Evolutionary conservation across 2,888 invertebrate species (phyloP).

Genomic region (Flexamia atlantica): DNA sequence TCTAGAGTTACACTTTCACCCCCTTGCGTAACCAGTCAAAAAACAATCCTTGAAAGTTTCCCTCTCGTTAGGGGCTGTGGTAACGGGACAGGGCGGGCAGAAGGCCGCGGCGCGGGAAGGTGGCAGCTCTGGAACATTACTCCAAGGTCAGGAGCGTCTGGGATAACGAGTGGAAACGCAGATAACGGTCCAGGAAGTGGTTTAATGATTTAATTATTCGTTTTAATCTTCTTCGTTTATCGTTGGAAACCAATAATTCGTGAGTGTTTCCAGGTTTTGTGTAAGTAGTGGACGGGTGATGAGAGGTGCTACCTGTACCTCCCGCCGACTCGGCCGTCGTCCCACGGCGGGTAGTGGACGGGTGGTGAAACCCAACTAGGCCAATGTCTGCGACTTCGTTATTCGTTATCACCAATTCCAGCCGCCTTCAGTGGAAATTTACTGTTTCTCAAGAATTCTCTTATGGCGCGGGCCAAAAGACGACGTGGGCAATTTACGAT

Average conservation of each 20-base stretch:
- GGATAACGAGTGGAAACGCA: neutral
- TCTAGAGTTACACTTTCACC: slow-evolving; percentile 17
- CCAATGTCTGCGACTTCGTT: slow-evolving; percentile 51
- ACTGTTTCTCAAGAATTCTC: slow-evolving; percentile 17
- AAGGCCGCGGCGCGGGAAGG: neutral
- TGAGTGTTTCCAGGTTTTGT: no score
- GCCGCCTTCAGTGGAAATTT: slow-evolving; percentile 31
- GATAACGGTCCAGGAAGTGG: neutral
- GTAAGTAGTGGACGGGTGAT: neutral
- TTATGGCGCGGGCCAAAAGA: neutral
- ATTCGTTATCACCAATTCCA: slow-evolving; percentile 33
- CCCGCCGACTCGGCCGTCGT: neutral
- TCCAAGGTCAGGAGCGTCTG: neutral
- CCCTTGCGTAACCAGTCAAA: slow-evolving; percentile 29
- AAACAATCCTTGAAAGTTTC: slow-evolving; percentile 47
- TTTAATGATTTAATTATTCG: no score
- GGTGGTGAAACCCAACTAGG: slow-evolving; percentile 42
- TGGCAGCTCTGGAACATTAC: neutral
- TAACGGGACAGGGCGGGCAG: slow-evolving; percentile 10
- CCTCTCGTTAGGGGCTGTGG: slow-evolving; percentile 1
- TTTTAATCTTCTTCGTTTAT: no score
- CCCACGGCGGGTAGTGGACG: neutral
- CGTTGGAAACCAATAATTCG: no score
- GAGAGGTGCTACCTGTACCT: neutral
- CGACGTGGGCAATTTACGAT: neutral